Evolutionary conservation across 2,113 vertebrate species (phyloP), one percentile per base, ranked within the genome.

Genomic region (Gymnorhina tibicen): DNA sequence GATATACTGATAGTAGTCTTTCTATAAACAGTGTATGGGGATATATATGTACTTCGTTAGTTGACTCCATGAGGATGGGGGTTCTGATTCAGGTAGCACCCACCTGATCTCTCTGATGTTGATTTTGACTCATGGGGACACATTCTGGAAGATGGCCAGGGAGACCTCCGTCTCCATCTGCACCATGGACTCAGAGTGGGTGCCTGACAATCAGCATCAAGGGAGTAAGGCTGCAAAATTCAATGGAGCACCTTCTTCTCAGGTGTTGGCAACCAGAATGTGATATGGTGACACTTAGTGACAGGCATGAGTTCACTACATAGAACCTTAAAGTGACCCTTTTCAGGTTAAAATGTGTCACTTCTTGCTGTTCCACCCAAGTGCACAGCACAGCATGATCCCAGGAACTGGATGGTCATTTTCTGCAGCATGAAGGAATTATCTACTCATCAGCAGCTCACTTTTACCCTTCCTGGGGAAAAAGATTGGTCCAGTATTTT

Each of bases 141-240:
- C 4, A 42, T 52, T 56, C 33, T 85, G 68, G 63, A 72, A 56
- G 52, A 21, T n/a, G 13, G 16, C 26, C 33, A 72, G 35, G 27
- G 62, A 66, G 24, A 46, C 33, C 14, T 80, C 42, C 5, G 7
- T 53, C 47, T 52, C 22, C 12, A 16, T 74, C 35, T 69, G 35
- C 3, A 15, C 33, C 10, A 1, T 17, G 16, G 26, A 47, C 37
- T 85, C 33, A n/a, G n/a, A 33, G 7, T n/a, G 52, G 2, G 15
- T 72, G 26, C 41, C 58, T 52, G 56, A 42, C 33, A 52, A 37
- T 24, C 26, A 52, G 22, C 42, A 56, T 4, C 0, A 0, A 72
- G 58, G 24, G 27, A 32, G 15, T 21, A 66, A 87, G 41, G 73
- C 56, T 87, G 26, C 21, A 49, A 32, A 84, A 56, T 4, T 16